Conservation (phyloP, 2,113 vertebrate species). For the Forbesichthys papilliferus region DNA sequence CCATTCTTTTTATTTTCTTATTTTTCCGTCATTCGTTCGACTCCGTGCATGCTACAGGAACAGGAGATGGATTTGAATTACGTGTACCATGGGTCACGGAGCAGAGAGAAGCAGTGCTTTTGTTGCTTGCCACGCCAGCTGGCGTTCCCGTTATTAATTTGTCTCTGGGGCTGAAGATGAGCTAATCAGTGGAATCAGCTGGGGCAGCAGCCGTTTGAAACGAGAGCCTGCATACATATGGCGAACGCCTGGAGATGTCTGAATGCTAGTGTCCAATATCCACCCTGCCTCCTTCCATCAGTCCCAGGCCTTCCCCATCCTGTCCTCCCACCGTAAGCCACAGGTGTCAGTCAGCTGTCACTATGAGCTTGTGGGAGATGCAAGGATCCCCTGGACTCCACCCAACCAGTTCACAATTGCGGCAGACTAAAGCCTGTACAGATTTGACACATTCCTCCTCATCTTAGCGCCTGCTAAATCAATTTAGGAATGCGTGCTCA, state of each 20-base stretch:
- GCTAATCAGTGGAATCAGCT: no score
- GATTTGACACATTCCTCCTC: slow-evolving; percentile 77
- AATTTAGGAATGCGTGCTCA: slow-evolving; percentile 72
- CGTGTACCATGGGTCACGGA: no score
- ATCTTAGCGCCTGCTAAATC: slow-evolving; percentile 78
- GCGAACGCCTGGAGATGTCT: no score
- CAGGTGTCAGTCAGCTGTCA: slow-evolving; percentile 64
- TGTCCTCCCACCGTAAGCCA: slow-evolving; percentile 48
- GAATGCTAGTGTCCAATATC: not conserved
- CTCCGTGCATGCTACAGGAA: not conserved
- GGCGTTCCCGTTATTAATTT: no score
- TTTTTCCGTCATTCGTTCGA: not conserved
- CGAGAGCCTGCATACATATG: no score
- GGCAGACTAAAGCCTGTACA: slow-evolving; percentile 49
- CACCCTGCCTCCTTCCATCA: not conserved
- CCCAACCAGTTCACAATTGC: slow-evolving; percentile 47
- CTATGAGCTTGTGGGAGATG: slow-evolving; percentile 37
- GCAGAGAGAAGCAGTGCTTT: no score
- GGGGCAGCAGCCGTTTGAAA: no score
- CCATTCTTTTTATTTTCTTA: not conserved
- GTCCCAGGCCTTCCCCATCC: slow-evolving; percentile 21
- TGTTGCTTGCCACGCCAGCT: not conserved
- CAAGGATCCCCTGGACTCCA: slow-evolving; percentile 30
- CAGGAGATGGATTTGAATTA: no score
- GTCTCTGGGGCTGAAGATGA: no score